These are phyloP conservation scores for Nematopogon swammerdamellus DNA, from an alignment of 2,888 invertebrate genomes.

Conservation along the genomic window DNA sequence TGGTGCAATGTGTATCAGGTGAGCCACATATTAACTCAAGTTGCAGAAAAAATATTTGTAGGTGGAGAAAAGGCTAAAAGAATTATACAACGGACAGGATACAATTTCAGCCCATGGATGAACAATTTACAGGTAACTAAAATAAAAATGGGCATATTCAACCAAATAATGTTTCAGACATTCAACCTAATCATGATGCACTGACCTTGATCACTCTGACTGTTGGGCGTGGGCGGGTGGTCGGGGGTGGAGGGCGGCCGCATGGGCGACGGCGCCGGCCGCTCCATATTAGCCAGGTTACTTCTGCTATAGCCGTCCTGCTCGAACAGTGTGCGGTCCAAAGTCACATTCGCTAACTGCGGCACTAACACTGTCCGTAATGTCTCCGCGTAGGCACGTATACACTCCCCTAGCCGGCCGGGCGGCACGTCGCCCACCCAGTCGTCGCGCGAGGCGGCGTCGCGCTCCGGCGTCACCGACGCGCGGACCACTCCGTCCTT, in stretches of 20 bases:
- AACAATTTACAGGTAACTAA: no score
- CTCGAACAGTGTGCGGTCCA: conserved; percentile 32
- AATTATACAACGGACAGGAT: no score
- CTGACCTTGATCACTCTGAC: conserved; percentile 17
- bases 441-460: conserved; percentile 70
- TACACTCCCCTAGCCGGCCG: conserved; percentile 74
- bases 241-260: conserved; percentile 25
- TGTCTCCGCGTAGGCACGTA: conserved; percentile 76
- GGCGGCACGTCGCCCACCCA: conserved; percentile 86
- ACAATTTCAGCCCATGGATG: no score
- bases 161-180: no score
- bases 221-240: conserved; percentile 20
- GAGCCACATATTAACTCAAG: no score
- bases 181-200: no score
- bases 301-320: conserved; percentile 8
- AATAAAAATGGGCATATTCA: no score
- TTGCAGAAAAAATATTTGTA: no score
- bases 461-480: conserved; percentile 14
- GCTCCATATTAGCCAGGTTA: conserved; percentile 8
- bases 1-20: no score
- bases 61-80: no score
- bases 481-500: conserved; percentile 87
- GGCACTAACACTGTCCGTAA: conserved; percentile 34
- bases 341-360: conserved; percentile 29
- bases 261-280: conserved; percentile 19